A percentile compares a stretch with the other conserved stretches of the same genome.
Conservation (phyloP, 2,113 vertebrate genomes). For the Spilogale gracilis region DNA sequence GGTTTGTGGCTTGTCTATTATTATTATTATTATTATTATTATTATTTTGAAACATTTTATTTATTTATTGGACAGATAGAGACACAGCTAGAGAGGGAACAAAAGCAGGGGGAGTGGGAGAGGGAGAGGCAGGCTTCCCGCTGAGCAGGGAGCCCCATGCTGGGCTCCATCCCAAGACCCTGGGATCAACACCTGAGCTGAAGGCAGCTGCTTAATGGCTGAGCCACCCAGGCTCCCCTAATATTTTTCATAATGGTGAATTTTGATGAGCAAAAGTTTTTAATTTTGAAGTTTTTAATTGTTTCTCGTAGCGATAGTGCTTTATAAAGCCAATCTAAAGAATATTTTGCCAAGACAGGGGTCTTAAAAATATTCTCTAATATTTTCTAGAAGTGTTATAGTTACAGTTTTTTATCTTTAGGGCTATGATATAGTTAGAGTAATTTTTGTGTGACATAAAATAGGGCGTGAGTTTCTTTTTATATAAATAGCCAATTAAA, state of each 20-base stretch:
- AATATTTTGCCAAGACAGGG: not conserved
- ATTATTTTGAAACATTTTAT: no score
- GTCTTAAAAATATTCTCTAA: not conserved
- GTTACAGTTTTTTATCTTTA: not conserved
- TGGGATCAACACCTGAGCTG: no score
- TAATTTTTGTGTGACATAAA: not conserved
- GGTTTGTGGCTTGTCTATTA: not conserved
- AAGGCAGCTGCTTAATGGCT: no score
- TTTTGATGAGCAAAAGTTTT: not conserved
- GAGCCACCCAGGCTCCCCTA: not conserved
- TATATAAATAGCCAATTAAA: not conserved
- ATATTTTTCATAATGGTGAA: not conserved
- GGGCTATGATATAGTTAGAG: not conserved
- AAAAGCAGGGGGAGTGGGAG: no score
- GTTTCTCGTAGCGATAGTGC: not conserved
- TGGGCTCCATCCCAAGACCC: no score
- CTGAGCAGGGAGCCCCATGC: no score
- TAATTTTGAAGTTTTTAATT: slow-evolving; percentile 5
- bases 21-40: not conserved
- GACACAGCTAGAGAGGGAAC: no score
- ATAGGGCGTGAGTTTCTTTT: not conserved
- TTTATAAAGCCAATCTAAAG: not conserved
- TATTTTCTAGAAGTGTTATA: not conserved
- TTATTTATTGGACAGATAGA: no score
- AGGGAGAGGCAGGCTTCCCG: no score